Percentiles rank a stretch among this genome's conserved stretches.
These are phyloP conservation scores for Globodera ellingtonae DNA, from an alignment of 1,140 invertebrate species.

Conservation along the genomic window DNA sequence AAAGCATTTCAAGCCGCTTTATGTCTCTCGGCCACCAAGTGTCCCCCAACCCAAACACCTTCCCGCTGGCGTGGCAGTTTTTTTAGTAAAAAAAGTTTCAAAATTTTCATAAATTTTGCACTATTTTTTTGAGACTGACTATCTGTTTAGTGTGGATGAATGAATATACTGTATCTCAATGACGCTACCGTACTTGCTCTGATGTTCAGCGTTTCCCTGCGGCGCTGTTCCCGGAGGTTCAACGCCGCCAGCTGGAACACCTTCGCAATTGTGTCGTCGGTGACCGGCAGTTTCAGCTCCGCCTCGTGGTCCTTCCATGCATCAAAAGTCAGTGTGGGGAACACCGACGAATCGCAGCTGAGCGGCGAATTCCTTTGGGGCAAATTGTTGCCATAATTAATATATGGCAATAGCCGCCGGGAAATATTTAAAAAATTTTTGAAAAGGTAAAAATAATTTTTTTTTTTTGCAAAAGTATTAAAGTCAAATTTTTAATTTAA, in stretches of 20 bases:
- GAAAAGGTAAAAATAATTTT: no score
- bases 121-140: no score
- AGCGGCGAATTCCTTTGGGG: constrained; percentile 41
- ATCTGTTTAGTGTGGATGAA: background rate
- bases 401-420: no score
- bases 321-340: constrained; percentile 27
- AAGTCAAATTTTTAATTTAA: no score
- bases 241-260: constrained; percentile 49
- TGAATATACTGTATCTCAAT: background rate
- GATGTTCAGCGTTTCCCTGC: constrained; percentile 44
- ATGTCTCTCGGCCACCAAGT: no score
- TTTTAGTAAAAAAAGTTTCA: no score
- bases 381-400: background rate
- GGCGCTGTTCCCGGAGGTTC: constrained; percentile 48
- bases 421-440: no score
- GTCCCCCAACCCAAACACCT: no score
- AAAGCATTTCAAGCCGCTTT: background rate
- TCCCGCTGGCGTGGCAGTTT: no score
- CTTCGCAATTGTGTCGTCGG: constrained; percentile 42
- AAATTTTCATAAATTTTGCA: no score
- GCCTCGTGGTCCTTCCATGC: constrained; percentile 47
- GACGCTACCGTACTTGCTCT: constrained; percentile 37
- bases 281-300: constrained; percentile 48
- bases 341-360: constrained; percentile 38
- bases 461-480: no score